Conservation (phyloP, 2,113 vertebrate genomes). For the Lophotis ruficrista region DNA sequence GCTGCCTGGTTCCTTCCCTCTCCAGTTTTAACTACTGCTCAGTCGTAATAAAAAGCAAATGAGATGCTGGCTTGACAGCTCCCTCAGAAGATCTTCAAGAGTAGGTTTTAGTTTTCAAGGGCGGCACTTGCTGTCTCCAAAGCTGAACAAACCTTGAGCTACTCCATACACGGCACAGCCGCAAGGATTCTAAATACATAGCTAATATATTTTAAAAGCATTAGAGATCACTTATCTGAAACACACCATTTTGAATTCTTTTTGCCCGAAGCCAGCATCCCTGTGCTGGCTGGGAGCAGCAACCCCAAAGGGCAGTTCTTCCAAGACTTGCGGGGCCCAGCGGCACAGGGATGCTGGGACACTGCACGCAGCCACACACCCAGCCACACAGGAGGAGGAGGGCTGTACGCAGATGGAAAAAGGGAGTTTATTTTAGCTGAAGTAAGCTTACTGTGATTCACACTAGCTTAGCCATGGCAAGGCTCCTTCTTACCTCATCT, state of each 20-base stretch:
- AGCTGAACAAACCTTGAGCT: background rate
- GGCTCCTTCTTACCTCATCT: constrained; percentile 39
- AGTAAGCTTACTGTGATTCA: constrained; percentile 25
- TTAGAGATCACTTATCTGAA: background rate
- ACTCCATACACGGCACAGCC: background rate
- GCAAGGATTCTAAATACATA: background rate
- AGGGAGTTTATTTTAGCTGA: background rate
- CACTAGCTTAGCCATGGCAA: constrained; percentile 40
- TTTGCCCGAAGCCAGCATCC: background rate
- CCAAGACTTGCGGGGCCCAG: background rate
- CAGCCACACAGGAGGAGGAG: background rate
- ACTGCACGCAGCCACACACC: background rate
- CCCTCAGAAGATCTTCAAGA: constrained; percentile 53
- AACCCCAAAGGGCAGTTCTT: background rate
- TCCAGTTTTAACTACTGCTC: constrained; percentile 24
- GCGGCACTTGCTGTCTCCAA: background rate
- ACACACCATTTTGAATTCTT: background rate
- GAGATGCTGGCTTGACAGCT: constrained; percentile 48
- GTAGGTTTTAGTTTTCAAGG: constrained; percentile 45
- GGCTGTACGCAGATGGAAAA: background rate
- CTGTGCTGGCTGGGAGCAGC: background rate
- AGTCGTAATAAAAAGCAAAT: constrained; percentile 51
- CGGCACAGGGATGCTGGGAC: background rate
- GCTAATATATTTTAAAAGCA: background rate
- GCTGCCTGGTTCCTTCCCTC: background rate